These are phyloP conservation scores for Mus pahari DNA, from an alignment of 2,113 vertebrate genomes.

Conservation along the genomic window DNA sequence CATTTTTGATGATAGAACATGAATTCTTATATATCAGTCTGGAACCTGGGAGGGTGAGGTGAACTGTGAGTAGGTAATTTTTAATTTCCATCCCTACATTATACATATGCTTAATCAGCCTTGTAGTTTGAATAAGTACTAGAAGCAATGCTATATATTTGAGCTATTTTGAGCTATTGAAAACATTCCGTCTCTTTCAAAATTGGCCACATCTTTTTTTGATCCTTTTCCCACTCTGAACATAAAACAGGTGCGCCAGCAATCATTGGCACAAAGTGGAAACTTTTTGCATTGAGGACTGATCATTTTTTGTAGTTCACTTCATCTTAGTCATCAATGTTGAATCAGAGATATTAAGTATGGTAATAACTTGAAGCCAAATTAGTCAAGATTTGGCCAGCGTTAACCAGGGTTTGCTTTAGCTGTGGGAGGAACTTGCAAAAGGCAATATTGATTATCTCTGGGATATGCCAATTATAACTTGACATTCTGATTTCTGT, in stretches of 20 bases:
- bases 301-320: slow-evolving; percentile 79
- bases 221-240: slow-evolving; percentile 84
- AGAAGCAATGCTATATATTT: slow-evolving; percentile 81
- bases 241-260: slow-evolving; percentile 87
- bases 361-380: slow-evolving; percentile 82
- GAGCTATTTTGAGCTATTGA: slow-evolving; percentile 86
- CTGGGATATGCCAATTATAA: slow-evolving; percentile 82
- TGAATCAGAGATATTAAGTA: slow-evolving; percentile 83
- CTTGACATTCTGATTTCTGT: slow-evolving; percentile 82
- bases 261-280: slow-evolving; percentile 78
- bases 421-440: slow-evolving; percentile 84
- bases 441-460: slow-evolving; percentile 83
- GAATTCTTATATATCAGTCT: slow-evolving; percentile 50
- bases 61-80: slow-evolving; percentile 20
- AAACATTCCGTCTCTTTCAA: slow-evolving; percentile 84
- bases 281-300: slow-evolving; percentile 78
- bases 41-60: slow-evolving; percentile 30
- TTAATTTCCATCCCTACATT: slow-evolving; percentile 68
- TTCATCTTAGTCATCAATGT: slow-evolving; percentile 84
- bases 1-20: background rate
- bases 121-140: slow-evolving; percentile 80
- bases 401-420: slow-evolving; percentile 80
- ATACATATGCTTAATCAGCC: slow-evolving; percentile 76
- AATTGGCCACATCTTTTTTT: slow-evolving; percentile 85
- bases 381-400: slow-evolving; percentile 76